phyloP scores from a whole-genome alignment of 2,888 invertebrate genomes.

The Julus scanicus region DNA sequence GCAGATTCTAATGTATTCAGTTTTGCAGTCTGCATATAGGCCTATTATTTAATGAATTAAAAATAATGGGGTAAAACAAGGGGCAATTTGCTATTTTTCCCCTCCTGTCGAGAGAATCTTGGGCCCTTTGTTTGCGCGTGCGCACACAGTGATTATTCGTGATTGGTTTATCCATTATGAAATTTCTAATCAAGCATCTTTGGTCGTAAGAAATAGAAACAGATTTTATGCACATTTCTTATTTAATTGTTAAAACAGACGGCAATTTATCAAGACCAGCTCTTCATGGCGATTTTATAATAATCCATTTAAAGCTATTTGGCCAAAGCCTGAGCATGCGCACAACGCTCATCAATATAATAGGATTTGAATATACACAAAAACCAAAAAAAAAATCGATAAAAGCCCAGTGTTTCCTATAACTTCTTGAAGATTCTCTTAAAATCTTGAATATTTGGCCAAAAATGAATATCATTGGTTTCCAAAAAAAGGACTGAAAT shows the following conservation, averaged over 20 bases:
- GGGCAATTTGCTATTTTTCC: too few relatives aligned
- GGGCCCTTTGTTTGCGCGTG: neutral
- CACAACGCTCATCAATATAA: neutral
- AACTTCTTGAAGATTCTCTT: neutral
- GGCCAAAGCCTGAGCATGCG: constrained; percentile 13
- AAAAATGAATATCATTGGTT: too few relatives aligned
- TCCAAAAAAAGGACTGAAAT: too few relatives aligned
- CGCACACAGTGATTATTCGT: constrained; percentile 34
- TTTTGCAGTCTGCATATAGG: neutral
- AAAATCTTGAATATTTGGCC: too few relatives aligned
- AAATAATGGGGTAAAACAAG: neutral
- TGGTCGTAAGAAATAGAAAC: constrained; percentile 43
- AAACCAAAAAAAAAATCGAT: constrained; percentile 8
- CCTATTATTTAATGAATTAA: constrained; percentile 28
- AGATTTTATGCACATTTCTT: constrained; percentile 21
- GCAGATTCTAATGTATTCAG: too few relatives aligned
- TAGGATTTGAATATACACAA: constrained; percentile 30
- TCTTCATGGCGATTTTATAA: constrained; percentile 39
- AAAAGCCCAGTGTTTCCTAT: constrained; percentile 23
- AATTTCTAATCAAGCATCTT: constrained; percentile 42
- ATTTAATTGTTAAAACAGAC: constrained; percentile 23
- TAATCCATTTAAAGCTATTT: constrained; percentile 32
- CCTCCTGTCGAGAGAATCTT: neutral
- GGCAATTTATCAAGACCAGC: constrained; percentile 38
- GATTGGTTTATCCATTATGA: constrained; percentile 45